Evolutionary conservation across 2,113 vertebrate species (phyloP).

Genomic region (Gallinago undulata): DNA sequence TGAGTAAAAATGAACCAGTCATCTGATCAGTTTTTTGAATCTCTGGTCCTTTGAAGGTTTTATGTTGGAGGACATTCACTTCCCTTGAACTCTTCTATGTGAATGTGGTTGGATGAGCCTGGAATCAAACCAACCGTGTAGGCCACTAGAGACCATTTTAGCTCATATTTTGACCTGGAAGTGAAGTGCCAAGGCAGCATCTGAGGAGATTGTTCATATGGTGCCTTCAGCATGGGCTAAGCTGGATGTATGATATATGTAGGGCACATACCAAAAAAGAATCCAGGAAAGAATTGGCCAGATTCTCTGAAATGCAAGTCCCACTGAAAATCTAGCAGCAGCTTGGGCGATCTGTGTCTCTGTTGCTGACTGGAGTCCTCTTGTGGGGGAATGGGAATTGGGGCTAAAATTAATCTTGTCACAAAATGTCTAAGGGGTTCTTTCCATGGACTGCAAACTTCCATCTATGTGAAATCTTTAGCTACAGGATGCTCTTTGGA

Average conservation of each 20-base stretch:
- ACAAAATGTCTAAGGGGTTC: not conserved
- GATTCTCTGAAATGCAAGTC: not conserved
- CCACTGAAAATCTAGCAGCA: not conserved
- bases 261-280: not conserved
- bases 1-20: not conserved
- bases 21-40: not conserved
- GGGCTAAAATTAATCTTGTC: not conserved
- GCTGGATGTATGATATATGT: not conserved
- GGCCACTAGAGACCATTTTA: not conserved
- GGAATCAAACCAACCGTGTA: not conserved
- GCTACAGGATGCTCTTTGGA: not conserved
- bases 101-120: not conserved
- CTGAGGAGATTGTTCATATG: not conserved
- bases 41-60: not conserved
- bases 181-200: not conserved
- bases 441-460: not conserved
- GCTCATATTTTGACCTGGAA: not conserved
- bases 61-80: not conserved
- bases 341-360: not conserved
- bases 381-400: fast-evolving
- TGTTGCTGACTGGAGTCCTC: not conserved
- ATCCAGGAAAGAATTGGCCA: not conserved
- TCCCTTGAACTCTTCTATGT: not conserved
- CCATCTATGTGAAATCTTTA: not conserved
- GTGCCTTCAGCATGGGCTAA: not conserved